Percentiles rank a stretch among this genome's conserved stretches.
These are phyloP conservation scores for Neelides sp. DNA, from an alignment of 1,140 invertebrate genomes.

Conservation along the genomic window DNA sequence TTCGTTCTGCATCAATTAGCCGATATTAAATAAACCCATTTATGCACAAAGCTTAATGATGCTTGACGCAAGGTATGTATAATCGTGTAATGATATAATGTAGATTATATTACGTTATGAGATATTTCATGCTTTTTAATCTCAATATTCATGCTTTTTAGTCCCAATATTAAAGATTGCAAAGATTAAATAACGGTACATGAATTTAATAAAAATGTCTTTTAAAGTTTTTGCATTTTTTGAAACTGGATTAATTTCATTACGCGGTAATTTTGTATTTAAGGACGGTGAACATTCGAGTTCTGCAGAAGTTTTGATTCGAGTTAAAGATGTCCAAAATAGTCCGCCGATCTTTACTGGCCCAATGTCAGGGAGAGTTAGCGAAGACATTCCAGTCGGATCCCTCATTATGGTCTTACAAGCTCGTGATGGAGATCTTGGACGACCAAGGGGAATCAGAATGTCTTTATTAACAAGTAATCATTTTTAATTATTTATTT, in stretches of 20 bases:
- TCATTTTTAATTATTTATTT: conserved; percentile 32
- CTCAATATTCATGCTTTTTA: too few relatives aligned
- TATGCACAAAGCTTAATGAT: too few relatives aligned
- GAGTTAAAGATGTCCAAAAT: conserved; percentile 68
- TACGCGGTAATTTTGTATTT: neutral
- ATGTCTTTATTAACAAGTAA: conserved; percentile 69
- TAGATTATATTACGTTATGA: too few relatives aligned
- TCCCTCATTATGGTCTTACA: conserved; percentile 62
- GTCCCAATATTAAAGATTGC: too few relatives aligned
- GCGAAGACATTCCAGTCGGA: conserved; percentile 72
- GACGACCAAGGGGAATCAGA: conserved; percentile 55
- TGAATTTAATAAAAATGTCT: too few relatives aligned
- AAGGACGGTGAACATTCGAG: conserved; percentile 66
- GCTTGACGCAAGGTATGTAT: too few relatives aligned
- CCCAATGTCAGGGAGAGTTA: conserved; percentile 61
- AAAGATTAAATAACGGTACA: too few relatives aligned
- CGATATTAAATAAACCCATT: too few relatives aligned
- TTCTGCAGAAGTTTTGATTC: conserved; percentile 57
- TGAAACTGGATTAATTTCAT: conserved; percentile 8
- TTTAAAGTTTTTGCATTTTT: too few relatives aligned
- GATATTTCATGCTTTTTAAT: too few relatives aligned
- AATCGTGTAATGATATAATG: too few relatives aligned
- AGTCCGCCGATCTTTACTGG: conserved; percentile 68
- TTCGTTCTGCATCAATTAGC: too few relatives aligned
- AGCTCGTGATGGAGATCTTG: conserved; percentile 68